Percentiles rank a stretch among this genome's conserved stretches.
Conservation (phyloP, 1,140 invertebrate genomes). For the Acromyrmex heyeri region DNA sequence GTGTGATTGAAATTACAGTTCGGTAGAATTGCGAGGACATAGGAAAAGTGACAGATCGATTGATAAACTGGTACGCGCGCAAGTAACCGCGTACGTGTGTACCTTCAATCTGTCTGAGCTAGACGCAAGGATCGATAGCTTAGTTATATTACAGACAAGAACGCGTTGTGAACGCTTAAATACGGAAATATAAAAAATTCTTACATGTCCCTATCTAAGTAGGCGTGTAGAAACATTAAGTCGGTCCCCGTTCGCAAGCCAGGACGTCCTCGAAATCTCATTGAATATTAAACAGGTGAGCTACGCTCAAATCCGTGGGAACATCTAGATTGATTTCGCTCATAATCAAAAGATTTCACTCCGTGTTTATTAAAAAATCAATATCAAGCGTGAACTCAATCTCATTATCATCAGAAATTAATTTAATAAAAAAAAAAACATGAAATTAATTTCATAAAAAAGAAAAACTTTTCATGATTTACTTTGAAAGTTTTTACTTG, state of each 20-base stretch:
- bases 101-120: slow-evolving; percentile 40
- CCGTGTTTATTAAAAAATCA: slow-evolving; percentile 11
- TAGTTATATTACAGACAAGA: slow-evolving; percentile 69
- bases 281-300: slow-evolving; percentile 44
- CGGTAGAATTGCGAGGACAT: slow-evolving; percentile 26
- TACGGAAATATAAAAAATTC: slow-evolving; percentile 80
- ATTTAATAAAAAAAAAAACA: slow-evolving; percentile 9
- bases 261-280: slow-evolving; percentile 64
- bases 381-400: slow-evolving; percentile 6
- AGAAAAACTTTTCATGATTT: not conserved
- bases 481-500: not conserved
- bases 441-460: slow-evolving; percentile 30
- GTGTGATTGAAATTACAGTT: slow-evolving; percentile 51
- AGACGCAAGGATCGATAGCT: slow-evolving; percentile 64
- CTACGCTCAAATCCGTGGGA: not conserved
- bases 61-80: slow-evolving; percentile 12
- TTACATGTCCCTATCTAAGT: slow-evolving; percentile 78
- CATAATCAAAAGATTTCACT: not conserved
- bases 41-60: slow-evolving; percentile 46
- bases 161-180: slow-evolving; percentile 68
- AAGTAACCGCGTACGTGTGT: not conserved
- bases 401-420: slow-evolving; percentile 57
- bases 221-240: slow-evolving; percentile 80
- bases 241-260: slow-evolving; percentile 20
- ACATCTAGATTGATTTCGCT: slow-evolving; percentile 24